Evolutionary conservation across 2,113 vertebrate species (phyloP).

Genomic region (Anguilla japonica): DNA sequence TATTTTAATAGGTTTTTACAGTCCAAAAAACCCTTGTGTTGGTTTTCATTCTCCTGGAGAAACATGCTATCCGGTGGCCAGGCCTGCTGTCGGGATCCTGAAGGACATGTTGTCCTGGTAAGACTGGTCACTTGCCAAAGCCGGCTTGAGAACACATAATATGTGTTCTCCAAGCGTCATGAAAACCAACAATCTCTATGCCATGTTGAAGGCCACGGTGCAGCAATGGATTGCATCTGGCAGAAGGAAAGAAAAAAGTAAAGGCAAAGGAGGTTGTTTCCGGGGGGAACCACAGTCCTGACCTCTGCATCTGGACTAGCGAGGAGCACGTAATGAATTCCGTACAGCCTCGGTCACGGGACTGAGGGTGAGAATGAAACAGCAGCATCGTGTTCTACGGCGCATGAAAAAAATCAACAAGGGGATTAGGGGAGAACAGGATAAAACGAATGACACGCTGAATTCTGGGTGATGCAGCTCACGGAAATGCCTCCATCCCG

Average conservation of each 20-base stretch:
- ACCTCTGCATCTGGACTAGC: constrained; percentile 38
- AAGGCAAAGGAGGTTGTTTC: constrained; percentile 58
- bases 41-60: constrained; percentile 51
- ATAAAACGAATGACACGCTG: constrained; percentile 6
- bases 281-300: constrained; percentile 42
- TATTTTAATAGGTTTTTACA: constrained; percentile 22
- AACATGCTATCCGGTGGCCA: constrained; percentile 29
- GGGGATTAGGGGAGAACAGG: constrained; percentile 31
- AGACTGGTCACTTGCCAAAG: constrained; percentile 57
- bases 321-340: constrained; percentile 47
- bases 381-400: constrained; percentile 57
- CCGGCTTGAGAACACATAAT: constrained; percentile 51
- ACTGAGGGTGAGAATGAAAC: constrained; percentile 44
- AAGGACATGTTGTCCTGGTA: constrained; percentile 58
- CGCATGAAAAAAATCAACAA: constrained; percentile 57
- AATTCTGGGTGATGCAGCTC: not conserved
- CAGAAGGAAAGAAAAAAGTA: constrained; percentile 55
- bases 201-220: constrained; percentile 49
- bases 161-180: constrained; percentile 54
- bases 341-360: constrained; percentile 34
- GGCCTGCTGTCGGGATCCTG: constrained; percentile 45
- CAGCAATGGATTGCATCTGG: constrained; percentile 58
- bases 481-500: not conserved
- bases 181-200: constrained; percentile 58
- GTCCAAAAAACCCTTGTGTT: constrained; percentile 29